Evolutionary conservation across 2,797 vertebrate genomes (phyloP), one percentile per base, ranked within the genome.

Genomic region (Phataginus tricuspis): DNA sequence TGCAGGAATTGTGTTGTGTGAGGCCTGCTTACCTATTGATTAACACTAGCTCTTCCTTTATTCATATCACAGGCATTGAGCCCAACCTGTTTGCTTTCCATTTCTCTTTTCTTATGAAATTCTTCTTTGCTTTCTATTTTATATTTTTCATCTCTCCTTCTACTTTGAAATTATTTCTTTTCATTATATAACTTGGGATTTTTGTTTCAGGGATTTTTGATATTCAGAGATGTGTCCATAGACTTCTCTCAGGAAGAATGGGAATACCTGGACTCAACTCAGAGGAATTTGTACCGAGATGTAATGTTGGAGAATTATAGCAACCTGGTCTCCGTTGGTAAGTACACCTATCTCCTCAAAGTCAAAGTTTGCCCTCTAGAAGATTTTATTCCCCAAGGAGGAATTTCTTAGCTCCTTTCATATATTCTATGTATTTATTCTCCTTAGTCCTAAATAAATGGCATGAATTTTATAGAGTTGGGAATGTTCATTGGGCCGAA

Each of bases 221-320:
- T 80, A n/a, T 94, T 83, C 37, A 79, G 45, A 13, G 92, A 94
- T 4, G 68, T 89, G 12, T 79, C 57, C 5, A 39, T 83, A 39
- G 27, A 74, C 21, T 72, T 94, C 61, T 82, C 57, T 45, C 27
- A 14, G 57, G 57, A 77, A 37, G 75, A 94, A 59, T 83, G 59
- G 86, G 45, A 71, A 39, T 86, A 39, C 39, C 85, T 94, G 59
- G 57, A 87, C 4, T 25, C 68, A 7, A 34, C 68, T 45, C 78
- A 94, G 69, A 87, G 68, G n/a, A 31, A 37, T 71, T 53, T 94
- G 45, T 83, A 89, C 68, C 63, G 61, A 27, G 64, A 75, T 29
- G 79, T 88, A 49, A 74, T 89, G 45, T 25, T 94, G 69, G 92
- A 94, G n/a, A 89, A 89, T 72, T 89, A 89, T 3, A 57, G 64